phyloP scores from a whole-genome alignment of 2,888 invertebrate species.

The Buathra laborator region DNA sequence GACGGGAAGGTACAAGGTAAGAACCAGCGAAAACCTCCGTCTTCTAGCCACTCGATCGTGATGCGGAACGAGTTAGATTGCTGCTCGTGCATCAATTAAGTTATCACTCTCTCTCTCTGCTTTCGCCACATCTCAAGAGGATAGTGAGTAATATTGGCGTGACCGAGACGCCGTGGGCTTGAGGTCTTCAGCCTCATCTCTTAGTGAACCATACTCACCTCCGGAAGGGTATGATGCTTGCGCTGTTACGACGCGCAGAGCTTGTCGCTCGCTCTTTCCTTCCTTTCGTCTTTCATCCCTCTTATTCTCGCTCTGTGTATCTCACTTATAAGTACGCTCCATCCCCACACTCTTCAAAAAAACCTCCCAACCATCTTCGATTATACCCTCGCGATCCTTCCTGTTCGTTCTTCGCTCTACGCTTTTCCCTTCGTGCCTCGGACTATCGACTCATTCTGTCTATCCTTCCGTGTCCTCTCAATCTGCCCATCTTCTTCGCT shows the following conservation, averaged over 20 bases:
- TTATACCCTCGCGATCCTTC: constrained; percentile 39
- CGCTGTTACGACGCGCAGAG: constrained; percentile 78
- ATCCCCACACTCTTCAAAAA: constrained; percentile 26
- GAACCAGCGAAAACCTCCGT: constrained; percentile 10
- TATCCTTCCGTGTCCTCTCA: constrained; percentile 34
- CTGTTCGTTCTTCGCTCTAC: constrained; percentile 55
- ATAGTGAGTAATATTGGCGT: constrained; percentile 78
- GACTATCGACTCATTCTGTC: constrained; percentile 31
- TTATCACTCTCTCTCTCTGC: constrained; percentile 73
- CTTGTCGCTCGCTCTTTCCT: constrained; percentile 71
- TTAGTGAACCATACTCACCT: constrained; percentile 24
- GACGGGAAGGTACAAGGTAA: constrained; percentile 8
- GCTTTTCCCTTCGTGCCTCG: constrained; percentile 51
- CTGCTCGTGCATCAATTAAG: constrained; percentile 78
- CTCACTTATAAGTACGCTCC: constrained; percentile 54
- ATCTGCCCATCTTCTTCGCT: constrained; percentile 56
- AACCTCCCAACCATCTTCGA: constrained; percentile 23
- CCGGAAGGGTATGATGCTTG: constrained; percentile 64
- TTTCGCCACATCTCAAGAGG: constrained; percentile 43
- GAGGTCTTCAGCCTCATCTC: constrained; percentile 49
- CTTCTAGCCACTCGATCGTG: constrained; percentile 44
- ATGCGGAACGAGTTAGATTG: constrained; percentile 72
- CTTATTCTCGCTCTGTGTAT: constrained; percentile 19
- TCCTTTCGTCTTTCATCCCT: constrained; percentile 50
- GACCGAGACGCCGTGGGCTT: constrained; percentile 71